These are phyloP conservation scores for Oedothorax gibbosus DNA, from an alignment of 1,140 invertebrate species.

Conservation along the genomic window DNA sequence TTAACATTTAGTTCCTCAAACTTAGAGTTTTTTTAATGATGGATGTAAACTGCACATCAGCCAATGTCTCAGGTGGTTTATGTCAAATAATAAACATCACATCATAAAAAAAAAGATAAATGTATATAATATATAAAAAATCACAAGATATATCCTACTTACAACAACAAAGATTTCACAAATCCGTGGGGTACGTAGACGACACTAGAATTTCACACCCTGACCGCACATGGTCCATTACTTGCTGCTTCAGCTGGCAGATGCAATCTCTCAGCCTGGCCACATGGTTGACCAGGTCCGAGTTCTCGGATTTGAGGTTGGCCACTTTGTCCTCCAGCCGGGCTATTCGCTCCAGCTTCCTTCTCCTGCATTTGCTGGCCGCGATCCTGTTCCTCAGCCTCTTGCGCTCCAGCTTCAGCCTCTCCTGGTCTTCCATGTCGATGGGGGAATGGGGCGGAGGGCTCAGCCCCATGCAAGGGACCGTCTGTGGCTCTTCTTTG, in stretches of 20 bases:
- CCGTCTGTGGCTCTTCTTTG: slow-evolving; percentile 90
- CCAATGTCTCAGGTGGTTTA: slow-evolving; percentile 41
- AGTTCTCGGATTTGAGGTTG: slow-evolving; percentile 89
- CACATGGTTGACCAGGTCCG: slow-evolving; percentile 83
- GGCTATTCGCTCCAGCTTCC: slow-evolving; percentile 95
- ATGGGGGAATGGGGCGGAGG: slow-evolving; percentile 80
- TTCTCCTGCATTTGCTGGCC: slow-evolving; percentile 92
- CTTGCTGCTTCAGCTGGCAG: slow-evolving; percentile 89
- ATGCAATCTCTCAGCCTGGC: slow-evolving; percentile 92
- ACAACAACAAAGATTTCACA: slow-evolving; percentile 24
- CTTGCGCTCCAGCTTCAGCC: slow-evolving; percentile 96
- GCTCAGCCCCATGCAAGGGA: slow-evolving; percentile 73
- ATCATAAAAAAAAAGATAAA: slow-evolving; percentile 8
- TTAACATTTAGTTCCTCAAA: too few relatives aligned
- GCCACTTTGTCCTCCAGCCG: slow-evolving; percentile 94
- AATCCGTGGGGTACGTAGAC: slow-evolving; percentile 7
- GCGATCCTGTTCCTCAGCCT: slow-evolving; percentile 94
- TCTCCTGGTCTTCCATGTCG: slow-evolving; percentile 95
- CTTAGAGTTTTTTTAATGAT: not conserved
- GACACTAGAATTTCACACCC: slow-evolving; percentile 80
- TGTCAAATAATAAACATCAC: slow-evolving; percentile 34
- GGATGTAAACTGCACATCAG: not conserved
- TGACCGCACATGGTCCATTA: slow-evolving; percentile 90
- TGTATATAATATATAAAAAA: slow-evolving; percentile 21
- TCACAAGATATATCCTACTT: slow-evolving; percentile 37